A percentile compares a stretch with the other conserved stretches of the same genome.
These are phyloP conservation scores for Notodonta ziczac DNA, from an alignment of 2,888 invertebrate species.

Conservation along the genomic window DNA sequence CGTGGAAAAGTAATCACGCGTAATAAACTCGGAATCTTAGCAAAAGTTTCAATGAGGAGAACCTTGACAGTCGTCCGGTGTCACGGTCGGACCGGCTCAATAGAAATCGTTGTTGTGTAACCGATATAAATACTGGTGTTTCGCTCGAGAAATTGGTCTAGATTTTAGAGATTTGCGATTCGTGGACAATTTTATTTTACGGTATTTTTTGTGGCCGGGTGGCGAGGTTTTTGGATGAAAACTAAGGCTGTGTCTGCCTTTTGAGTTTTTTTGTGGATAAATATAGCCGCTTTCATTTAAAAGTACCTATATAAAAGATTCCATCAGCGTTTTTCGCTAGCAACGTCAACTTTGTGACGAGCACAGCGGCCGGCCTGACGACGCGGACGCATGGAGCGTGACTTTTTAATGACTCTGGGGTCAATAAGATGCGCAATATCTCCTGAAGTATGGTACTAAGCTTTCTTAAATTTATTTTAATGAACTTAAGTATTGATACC, in stretches of 20 bases:
- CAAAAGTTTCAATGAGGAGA: constrained; percentile 41
- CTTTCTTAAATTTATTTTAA: too few species aligned
- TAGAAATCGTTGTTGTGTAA: constrained; percentile 39
- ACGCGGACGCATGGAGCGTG: too few species aligned
- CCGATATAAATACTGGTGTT: constrained; percentile 32
- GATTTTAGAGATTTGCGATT: constrained; percentile 13
- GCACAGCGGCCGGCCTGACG: too few species aligned
- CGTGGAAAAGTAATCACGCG: constrained; percentile 33
- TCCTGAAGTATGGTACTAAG: too few species aligned
- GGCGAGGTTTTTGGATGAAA: not conserved
- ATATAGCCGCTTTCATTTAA: not conserved
- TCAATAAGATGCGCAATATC: too few species aligned
- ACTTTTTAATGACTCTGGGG: too few species aligned
- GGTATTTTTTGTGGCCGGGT: not conserved
- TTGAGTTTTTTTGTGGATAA: not conserved
- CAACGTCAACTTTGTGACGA: too few species aligned
- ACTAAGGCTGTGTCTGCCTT: not conserved
- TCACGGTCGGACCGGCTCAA: constrained; percentile 35
- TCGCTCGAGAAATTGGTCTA: constrained; percentile 26
- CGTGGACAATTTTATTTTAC: not conserved
- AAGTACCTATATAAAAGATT: too few species aligned
- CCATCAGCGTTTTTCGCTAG: too few species aligned
- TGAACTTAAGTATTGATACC: too few species aligned
- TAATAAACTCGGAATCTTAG: constrained; percentile 31
- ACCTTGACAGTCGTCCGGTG: constrained; percentile 38